A percentile compares a stretch with the other conserved stretches of the same genome.
Conservation (phyloP, 2,113 vertebrate genomes). For the Bufo gargarizans region DNA sequence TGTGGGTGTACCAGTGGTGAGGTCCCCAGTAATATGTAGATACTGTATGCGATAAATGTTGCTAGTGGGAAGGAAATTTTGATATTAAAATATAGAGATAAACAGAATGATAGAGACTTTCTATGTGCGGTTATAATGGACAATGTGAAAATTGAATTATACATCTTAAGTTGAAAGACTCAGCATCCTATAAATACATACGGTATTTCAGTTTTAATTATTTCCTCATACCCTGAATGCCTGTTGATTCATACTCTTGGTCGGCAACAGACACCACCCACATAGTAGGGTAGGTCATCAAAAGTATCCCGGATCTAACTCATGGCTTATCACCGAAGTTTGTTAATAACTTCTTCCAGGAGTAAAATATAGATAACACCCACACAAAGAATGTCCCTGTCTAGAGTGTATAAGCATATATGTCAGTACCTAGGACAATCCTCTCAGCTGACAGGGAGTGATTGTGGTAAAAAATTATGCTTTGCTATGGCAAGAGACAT, state of each 20-base stretch:
- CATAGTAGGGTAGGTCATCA: slow-evolving; percentile 20
- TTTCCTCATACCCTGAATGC: slow-evolving; percentile 39
- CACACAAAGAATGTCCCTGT: slow-evolving; percentile 14
- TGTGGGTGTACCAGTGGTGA: too few species aligned
- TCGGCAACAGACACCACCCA: slow-evolving; percentile 28
- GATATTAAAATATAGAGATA: too few species aligned
- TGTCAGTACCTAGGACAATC: too few species aligned
- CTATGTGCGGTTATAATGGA: not conserved
- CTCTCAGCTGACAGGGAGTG: too few species aligned
- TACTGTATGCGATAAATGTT: too few species aligned
- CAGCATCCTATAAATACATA: not conserved
- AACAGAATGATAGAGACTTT: too few species aligned
- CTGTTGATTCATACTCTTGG: slow-evolving; percentile 20
- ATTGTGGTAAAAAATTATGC: too few species aligned
- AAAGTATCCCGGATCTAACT: slow-evolving; percentile 29
- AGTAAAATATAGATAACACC: slow-evolving; percentile 6
- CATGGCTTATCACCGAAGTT: slow-evolving; percentile 10
- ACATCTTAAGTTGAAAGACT: not conserved
- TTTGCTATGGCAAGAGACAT: too few species aligned
- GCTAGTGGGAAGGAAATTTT: too few species aligned
- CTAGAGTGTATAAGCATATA: not conserved
- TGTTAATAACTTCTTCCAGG: slow-evolving; percentile 5
- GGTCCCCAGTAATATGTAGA: too few species aligned
- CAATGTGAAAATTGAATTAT: not conserved
- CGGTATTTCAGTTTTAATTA: not conserved